These are phyloP conservation scores for Thysanoteuthis rhombus DNA, from an alignment of 2,888 invertebrate species.

Conservation along the genomic window DNA sequence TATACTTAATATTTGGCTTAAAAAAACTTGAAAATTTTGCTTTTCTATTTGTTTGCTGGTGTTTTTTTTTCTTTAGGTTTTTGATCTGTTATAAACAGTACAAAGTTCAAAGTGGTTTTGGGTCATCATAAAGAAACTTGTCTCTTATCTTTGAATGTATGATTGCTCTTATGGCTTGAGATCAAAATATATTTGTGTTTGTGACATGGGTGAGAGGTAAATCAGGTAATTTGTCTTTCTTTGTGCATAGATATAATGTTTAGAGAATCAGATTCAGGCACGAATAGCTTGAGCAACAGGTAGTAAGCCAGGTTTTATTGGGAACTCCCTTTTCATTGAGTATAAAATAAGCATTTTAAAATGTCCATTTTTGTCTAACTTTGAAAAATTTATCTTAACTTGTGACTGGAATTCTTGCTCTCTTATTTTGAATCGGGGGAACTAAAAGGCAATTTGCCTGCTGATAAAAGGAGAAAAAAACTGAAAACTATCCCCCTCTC, in stretches of 20 bases:
- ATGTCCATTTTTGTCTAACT: background rate
- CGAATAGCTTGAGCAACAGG: background rate
- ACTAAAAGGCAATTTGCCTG: too few relatives aligned
- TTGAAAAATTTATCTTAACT: too few relatives aligned
- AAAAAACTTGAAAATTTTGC: too few relatives aligned
- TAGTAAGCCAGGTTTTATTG: background rate
- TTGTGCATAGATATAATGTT: background rate
- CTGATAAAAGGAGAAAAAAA: too few relatives aligned
- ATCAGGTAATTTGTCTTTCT: background rate
- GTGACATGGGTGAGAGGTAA: background rate
- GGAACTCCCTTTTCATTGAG: background rate
- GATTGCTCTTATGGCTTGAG: background rate
- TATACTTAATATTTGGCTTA: too few relatives aligned
- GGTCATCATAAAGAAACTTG: background rate
- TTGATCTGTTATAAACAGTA: background rate
- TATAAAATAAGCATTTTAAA: background rate
- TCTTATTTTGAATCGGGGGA: too few relatives aligned
- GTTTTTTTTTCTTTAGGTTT: background rate
- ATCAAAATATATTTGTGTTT: background rate
- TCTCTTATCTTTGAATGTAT: background rate
- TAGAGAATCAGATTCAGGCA: background rate
- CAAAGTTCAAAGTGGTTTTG: background rate
- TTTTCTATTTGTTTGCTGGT: too few relatives aligned
- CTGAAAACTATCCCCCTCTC: too few relatives aligned
- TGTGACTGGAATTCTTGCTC: too few relatives aligned